These are phyloP conservation scores for Syndactyla subalaris DNA, from an alignment of 2,797 vertebrate species.

Conservation along the genomic window DNA sequence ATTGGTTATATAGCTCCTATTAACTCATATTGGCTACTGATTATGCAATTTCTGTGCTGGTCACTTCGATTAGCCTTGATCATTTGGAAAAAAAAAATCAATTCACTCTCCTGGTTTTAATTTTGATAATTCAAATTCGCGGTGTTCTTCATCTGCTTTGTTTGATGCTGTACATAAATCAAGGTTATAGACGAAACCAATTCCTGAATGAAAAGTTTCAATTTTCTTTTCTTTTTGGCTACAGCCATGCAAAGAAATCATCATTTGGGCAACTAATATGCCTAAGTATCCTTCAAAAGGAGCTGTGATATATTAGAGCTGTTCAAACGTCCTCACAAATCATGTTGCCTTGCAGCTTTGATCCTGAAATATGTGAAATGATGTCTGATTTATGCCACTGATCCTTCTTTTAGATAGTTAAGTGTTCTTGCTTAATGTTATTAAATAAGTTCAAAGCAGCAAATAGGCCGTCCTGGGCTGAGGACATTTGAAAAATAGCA, in stretches of 20 bases:
- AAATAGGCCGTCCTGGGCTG: conserved; percentile 60
- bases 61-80: conserved; percentile 60
- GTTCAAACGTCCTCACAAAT: conserved; percentile 77
- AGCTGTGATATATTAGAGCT: conserved; percentile 75
- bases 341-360: conserved; percentile 79
- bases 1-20: conserved; percentile 1
- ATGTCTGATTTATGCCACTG: conserved; percentile 79
- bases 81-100: conserved; percentile 25
- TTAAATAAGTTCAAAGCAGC: conserved; percentile 78
- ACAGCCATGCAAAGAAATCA: conserved; percentile 61
- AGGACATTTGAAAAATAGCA: conserved; percentile 64
- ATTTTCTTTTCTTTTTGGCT: conserved; percentile 74
- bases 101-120: conserved; percentile 66
- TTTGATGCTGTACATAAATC: conserved; percentile 70
- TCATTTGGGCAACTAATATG: conserved; percentile 81
- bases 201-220: conserved; percentile 62
- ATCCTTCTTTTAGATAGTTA: conserved; percentile 78
- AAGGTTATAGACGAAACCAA: conserved; percentile 60
- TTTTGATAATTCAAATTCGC: conserved; percentile 69
- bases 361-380: conserved; percentile 80
- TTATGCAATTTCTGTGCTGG: conserved; percentile 35
- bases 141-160: conserved; percentile 51
- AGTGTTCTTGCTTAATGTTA: conserved; percentile 81
- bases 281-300: conserved; percentile 78
- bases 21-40: conserved; percentile 35